phyloP scores from a whole-genome alignment of 2,888 invertebrate genomes.

The Heliconius aoede region DNA sequence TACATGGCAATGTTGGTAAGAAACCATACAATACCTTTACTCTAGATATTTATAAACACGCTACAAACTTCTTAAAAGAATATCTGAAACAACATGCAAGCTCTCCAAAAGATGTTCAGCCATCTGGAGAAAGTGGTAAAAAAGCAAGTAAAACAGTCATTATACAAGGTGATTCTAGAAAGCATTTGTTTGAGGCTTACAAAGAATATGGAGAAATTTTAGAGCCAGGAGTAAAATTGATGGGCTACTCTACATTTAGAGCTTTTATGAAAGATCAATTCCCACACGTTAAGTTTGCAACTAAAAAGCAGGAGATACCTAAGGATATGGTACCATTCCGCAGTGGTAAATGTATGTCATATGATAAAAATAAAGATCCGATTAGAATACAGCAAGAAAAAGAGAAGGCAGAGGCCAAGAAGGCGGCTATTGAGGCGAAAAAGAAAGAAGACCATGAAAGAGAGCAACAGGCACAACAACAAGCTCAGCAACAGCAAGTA shows the following conservation, averaged over 20 bases:
- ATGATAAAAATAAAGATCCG: conserved; percentile 81
- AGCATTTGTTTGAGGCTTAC: conserved; percentile 89
- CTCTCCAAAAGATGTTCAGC: conserved; percentile 79
- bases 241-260: conserved; percentile 92
- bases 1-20: conserved; percentile 91
- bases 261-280: conserved; percentile 93
- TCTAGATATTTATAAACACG: conserved; percentile 90
- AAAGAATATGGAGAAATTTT: conserved; percentile 88
- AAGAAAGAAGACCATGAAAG: conserved; percentile 79
- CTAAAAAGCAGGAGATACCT: conserved; percentile 80
- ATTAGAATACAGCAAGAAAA: conserved; percentile 78
- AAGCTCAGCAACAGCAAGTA: conserved; percentile 66
- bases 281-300: conserved; percentile 89
- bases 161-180: conserved; percentile 83
- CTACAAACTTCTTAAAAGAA: conserved; percentile 89
- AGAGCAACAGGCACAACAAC: conserved; percentile 71
- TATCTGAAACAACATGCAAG: conserved; percentile 87
- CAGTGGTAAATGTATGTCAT: conserved; percentile 82
- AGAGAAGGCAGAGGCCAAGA: conserved; percentile 79
- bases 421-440: conserved; percentile 79
- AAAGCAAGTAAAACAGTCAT: conserved; percentile 79
- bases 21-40: conserved; percentile 92
- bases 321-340: conserved; percentile 81
- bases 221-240: conserved; percentile 88
- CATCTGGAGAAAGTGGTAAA: conserved; percentile 75